Conservation (phyloP, 2,797 vertebrate species). For the Ptychadena robeensis region DNA sequence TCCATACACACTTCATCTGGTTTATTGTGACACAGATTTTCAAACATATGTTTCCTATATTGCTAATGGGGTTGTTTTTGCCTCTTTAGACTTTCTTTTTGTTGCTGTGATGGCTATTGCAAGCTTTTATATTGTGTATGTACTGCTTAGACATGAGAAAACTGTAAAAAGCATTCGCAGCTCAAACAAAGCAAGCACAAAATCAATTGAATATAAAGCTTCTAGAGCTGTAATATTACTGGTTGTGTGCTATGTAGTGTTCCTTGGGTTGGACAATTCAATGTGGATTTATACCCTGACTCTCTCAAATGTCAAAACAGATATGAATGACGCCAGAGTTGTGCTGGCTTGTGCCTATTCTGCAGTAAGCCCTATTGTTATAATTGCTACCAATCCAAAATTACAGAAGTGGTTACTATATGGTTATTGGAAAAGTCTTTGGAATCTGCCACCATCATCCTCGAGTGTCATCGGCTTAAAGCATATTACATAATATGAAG, state of each 20-base stretch:
- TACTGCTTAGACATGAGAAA: conserved; percentile 28
- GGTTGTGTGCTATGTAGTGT: conserved; percentile 33
- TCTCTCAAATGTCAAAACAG: conserved; percentile 26
- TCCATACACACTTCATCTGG: conserved; percentile 33
- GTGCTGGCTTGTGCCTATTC: conserved; percentile 39
- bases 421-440: background rate
- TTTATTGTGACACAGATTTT: conserved; percentile 48
- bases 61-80: conserved; percentile 18
- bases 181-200: conserved; percentile 8
- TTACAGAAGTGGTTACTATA: background rate
- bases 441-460: background rate
- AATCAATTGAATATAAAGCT: conserved; percentile 28
- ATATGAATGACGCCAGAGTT: conserved; percentile 31
- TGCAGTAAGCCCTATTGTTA: conserved; percentile 43
- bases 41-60: conserved; percentile 35
- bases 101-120: conserved; percentile 74
- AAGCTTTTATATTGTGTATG: conserved; percentile 70
- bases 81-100: conserved; percentile 56
- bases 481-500: too few relatives aligned
- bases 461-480: background rate
- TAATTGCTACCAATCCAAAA: conserved; percentile 45
- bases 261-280: conserved; percentile 35
- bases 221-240: conserved; percentile 46
- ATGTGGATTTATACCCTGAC: conserved; percentile 49
- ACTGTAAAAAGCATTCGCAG: conserved; percentile 26